Evolutionary conservation across 2,888 invertebrate genomes (phyloP), one percentile per base, ranked within the genome.

Genomic region (Apomyelois bistriatella): DNA sequence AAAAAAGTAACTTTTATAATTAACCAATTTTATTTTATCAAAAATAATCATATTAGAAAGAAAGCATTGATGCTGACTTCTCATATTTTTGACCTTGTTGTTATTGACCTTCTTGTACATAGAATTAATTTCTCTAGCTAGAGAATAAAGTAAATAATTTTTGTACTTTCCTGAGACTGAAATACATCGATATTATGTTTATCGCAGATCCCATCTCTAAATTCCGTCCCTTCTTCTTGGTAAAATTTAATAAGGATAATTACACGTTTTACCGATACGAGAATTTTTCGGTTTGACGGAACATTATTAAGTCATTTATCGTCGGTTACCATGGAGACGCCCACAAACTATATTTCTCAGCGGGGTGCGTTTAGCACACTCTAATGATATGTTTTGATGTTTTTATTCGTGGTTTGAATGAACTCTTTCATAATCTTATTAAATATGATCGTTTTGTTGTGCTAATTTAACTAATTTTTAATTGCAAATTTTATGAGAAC

Each of bases 291-390:
- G 74, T 78, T 77, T 75, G 73, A 55, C 59, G 74, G 72, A 78
- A 79, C 80, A 85, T 87, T 85, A 85, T 83, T 78, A 79, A 82
- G 78, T 79, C 79, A 75, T 86, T 83, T 80, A 76, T 72, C 63
- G 67, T 71, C 72, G 80, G 83, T 86, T 80, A 73, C 78, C 68
- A 74, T 70, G 76, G 83, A 49, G 56, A 82, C 88, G 85, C 87
- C 87, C 69, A 85, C 81, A 63, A 65, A 66, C 62, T 66, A 70
- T 68, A 62, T 61, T 52, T 47, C 54, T 30, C 62, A 57, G 63
- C 60, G 57, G 70, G 71, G 63, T 61, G 53, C 58, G 57, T 22
- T 40, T 66, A 79, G 78, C 76, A 73, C 78, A 77, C 76, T 73
- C 58, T 76, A 76, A 74, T 71, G 70, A 76, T 64, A 71, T 78